Percentiles rank a stretch among this genome's conserved stretches.
Conservation (phyloP, 1,140 invertebrate genomes). For the Eulimnadia texana region DNA sequence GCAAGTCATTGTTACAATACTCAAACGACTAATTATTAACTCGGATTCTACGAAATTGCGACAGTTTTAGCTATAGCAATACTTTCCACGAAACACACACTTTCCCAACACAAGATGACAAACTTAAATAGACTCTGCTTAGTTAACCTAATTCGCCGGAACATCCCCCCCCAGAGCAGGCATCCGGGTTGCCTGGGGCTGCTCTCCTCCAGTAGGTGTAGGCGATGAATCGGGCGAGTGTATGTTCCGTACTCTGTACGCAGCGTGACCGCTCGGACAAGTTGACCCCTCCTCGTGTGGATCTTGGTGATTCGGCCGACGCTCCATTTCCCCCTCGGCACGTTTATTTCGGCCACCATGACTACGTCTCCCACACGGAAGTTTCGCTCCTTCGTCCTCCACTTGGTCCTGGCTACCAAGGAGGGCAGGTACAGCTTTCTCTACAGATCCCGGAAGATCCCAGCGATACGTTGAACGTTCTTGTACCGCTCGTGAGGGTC, state of each 20-base stretch:
- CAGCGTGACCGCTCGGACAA: conserved; percentile 6
- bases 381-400: conserved; percentile 2
- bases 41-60: no score
- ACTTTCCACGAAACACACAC: no score
- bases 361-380: conserved; percentile 13
- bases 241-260: conserved; percentile 1
- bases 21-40: no score
- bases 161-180: neutral
- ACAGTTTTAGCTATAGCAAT: no score
- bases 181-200: neutral
- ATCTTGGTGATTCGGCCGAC: conserved; percentile 4
- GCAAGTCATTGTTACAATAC: no score
- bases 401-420: conserved; percentile 16
- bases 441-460: conserved; percentile 11
- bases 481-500: neutral
- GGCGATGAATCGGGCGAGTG: conserved; percentile 12
- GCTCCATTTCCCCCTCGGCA: conserved; percentile 13
- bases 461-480: neutral
- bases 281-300: conserved; percentile 1
- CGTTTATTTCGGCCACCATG: conserved; percentile 9
- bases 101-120: no score
- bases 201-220: conserved; percentile 7
- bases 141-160: neutral
- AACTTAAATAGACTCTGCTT: no score
- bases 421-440: conserved; percentile 18